A percentile compares a stretch with the other conserved stretches of the same genome.
phyloP scores from a whole-genome alignment of 1,140 invertebrate species.

The Aporrectodea caliginosa region DNA sequence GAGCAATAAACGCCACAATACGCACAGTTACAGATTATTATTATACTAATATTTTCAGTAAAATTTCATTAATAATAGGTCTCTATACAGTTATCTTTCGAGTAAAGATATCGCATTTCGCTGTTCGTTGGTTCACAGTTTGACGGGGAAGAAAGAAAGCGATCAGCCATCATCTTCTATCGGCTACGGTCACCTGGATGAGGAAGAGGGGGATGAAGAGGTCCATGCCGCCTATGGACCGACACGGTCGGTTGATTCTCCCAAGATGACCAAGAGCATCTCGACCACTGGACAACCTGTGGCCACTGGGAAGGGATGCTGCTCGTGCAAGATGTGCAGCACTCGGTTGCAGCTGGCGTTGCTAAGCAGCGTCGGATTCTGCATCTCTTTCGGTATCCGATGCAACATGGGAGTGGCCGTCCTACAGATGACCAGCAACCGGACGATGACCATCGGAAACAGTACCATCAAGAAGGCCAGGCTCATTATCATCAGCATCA shows the following conservation, averaged over 20 bases:
- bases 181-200: background rate
- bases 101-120: too few relatives aligned
- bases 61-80: too few relatives aligned
- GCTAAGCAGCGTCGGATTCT: slow-evolving; percentile 52
- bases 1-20: too few relatives aligned
- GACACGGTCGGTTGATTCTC: too few relatives aligned
- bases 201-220: too few relatives aligned
- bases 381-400: slow-evolving; percentile 55
- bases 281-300: too few relatives aligned
- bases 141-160: background rate
- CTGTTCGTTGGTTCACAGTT: too few relatives aligned
- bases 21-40: too few relatives aligned
- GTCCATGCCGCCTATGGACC: too few relatives aligned
- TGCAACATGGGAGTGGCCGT: slow-evolving; percentile 93
- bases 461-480: background rate
- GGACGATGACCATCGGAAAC: slow-evolving; percentile 43
- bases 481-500: background rate
- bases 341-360: slow-evolving; percentile 50
- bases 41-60: too few relatives aligned
- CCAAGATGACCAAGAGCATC: too few relatives aligned
- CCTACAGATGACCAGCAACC: slow-evolving; percentile 65
- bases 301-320: background rate
- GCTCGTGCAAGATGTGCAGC: background rate
- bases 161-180: background rate
- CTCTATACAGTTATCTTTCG: too few relatives aligned